Evolutionary conservation across 2,797 vertebrate genomes (phyloP).

Genomic region (Enteromius unitaeniatus): DNA sequence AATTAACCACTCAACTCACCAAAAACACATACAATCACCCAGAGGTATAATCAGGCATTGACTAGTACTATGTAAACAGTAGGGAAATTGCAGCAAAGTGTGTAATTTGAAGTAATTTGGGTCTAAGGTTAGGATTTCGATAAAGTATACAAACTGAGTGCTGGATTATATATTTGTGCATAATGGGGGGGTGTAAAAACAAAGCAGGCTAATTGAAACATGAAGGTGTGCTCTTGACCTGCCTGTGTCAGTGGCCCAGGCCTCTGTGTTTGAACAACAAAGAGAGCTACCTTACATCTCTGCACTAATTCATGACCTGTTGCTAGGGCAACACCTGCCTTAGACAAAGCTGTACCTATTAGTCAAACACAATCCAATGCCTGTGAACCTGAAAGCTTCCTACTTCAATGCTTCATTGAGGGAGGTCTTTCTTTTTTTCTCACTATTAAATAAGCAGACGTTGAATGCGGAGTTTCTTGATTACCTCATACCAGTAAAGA

Average conservation of each 20-base stretch:
- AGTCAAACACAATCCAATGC: slow-evolving; percentile 5
- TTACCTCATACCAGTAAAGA: slow-evolving; percentile 74
- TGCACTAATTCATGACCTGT: slow-evolving; percentile 43
- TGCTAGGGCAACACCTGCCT: slow-evolving; percentile 52
- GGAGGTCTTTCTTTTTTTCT: not conserved
- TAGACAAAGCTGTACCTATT: slow-evolving; percentile 28
- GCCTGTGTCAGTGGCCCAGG: not conserved
- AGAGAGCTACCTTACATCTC: slow-evolving; percentile 9
- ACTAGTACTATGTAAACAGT: not conserved
- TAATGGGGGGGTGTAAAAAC: slow-evolving; percentile 14
- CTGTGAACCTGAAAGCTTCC: slow-evolving; percentile 15
- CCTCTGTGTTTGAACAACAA: slow-evolving; percentile 27
- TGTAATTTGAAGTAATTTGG: slow-evolving; percentile 49
- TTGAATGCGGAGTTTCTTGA: not conserved
- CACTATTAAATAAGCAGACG: not conserved
- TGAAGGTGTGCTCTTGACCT: slow-evolving; percentile 33
- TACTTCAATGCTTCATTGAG: slow-evolving; percentile 11
- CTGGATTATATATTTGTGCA: slow-evolving; percentile 45
- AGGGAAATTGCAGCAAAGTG: slow-evolving; percentile 18
- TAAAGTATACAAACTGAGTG: slow-evolving; percentile 19
- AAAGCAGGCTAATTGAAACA: slow-evolving; percentile 28
- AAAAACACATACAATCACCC: not conserved
- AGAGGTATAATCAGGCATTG: not conserved
- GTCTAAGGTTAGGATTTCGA: slow-evolving; percentile 36
- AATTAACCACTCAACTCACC: slow-evolving; percentile 8